A percentile compares a stretch with the other conserved stretches of the same genome.
These are phyloP conservation scores for Gallirallus australis DNA, from an alignment of 2,797 vertebrate species.

Conservation along the genomic window DNA sequence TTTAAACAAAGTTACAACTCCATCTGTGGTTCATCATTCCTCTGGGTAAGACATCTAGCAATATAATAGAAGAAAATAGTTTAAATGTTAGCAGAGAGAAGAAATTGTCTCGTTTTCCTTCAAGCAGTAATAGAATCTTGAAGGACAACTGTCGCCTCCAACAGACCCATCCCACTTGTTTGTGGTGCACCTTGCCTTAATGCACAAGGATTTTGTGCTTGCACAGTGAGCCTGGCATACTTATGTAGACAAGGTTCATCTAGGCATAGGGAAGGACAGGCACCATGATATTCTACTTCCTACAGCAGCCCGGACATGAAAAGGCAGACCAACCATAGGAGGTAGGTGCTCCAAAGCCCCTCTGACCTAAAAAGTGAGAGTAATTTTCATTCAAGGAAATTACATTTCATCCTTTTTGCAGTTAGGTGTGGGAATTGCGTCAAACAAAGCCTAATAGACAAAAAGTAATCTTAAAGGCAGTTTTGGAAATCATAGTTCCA, in stretches of 20 bases:
- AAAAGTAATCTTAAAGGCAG: neutral
- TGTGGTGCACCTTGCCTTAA: neutral
- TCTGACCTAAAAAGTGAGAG: neutral
- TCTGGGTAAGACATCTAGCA: neutral
- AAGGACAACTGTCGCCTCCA: neutral
- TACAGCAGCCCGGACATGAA: neutral
- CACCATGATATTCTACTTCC: neutral
- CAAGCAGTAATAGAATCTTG: neutral
- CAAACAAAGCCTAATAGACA: neutral
- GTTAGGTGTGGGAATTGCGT: neutral
- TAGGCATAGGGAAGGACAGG: neutral
- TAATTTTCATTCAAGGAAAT: neutral
- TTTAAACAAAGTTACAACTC: neutral
- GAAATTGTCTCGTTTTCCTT: neutral
- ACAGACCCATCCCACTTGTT: neutral
- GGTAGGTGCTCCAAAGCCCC: neutral
- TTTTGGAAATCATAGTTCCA: neutral
- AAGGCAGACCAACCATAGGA: neutral
- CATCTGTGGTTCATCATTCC: neutral
- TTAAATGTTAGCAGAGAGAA: neutral
- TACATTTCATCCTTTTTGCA: neutral
- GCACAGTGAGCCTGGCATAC: neutral
- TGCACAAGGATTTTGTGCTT: neutral
- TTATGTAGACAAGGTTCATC: neutral
- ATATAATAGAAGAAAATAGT: neutral